Percentiles rank a stretch among this genome's conserved stretches.
Conservation (phyloP, 2,797 vertebrate species). For the Brotogeris chrysoptera region DNA sequence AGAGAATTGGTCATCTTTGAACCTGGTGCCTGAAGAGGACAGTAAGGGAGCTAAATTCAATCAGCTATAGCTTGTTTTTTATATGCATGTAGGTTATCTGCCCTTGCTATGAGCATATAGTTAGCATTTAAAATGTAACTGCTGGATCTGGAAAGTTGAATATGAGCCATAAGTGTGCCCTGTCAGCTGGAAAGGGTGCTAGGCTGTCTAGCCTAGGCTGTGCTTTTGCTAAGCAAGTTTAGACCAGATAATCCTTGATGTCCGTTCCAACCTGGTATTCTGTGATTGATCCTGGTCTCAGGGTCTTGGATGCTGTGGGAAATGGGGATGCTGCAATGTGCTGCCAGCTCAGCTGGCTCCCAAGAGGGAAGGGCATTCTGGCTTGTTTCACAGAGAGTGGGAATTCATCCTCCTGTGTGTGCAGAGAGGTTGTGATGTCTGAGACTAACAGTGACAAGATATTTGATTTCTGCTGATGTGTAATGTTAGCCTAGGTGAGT, state of each 20-base stretch:
- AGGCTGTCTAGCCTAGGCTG: background rate
- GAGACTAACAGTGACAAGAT: background rate
- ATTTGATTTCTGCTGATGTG: background rate
- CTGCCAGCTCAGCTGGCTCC: background rate
- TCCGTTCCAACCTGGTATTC: background rate
- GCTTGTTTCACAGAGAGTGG: background rate
- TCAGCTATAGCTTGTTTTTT: background rate
- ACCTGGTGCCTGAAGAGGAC: background rate
- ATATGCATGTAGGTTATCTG: background rate
- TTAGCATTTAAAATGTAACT: background rate
- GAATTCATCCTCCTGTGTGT: background rate
- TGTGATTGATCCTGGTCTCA: background rate
- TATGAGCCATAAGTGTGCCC: background rate
- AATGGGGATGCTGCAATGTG: background rate
- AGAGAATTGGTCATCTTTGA: background rate
- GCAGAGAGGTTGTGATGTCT: background rate
- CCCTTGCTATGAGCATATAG: background rate
- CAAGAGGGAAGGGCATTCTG: background rate
- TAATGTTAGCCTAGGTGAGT: background rate
- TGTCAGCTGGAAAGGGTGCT: background rate
- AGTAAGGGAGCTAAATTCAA: background rate
- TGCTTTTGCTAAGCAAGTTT: background rate
- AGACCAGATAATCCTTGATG: background rate
- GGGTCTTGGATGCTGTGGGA: background rate
- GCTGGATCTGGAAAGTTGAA: background rate